Evolutionary conservation across 64 coral and sea anemone species (phyloP).

Genomic region (Dendrophyllia cribrosa): DNA sequence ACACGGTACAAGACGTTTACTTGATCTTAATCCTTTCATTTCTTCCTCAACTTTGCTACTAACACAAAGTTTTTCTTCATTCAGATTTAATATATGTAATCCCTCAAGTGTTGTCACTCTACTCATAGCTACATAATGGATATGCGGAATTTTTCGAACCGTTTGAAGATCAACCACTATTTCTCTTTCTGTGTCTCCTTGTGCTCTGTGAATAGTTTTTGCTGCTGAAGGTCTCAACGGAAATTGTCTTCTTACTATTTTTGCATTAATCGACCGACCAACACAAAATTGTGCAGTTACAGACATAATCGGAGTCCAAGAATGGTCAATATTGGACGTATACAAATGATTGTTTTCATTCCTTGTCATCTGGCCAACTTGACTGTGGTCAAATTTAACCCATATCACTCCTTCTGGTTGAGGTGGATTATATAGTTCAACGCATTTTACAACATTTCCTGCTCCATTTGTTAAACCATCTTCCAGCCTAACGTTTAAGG

Average conservation of each 20-base stretch:
- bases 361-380: conserved; percentile 57
- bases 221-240: conserved; percentile 48
- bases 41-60: conserved; percentile 15
- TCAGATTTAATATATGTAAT: conserved; percentile 44
- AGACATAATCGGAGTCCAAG: conserved; percentile 57
- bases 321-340: background rate
- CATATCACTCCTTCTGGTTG: conserved; percentile 60
- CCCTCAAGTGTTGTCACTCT: conserved; percentile 61
- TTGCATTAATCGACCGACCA: conserved; percentile 7
- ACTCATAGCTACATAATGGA: conserved; percentile 63
- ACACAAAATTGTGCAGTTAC: conserved; percentile 43
- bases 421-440: conserved; percentile 31
- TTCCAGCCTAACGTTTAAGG: conserved; percentile 63
- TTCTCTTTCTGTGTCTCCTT: conserved; percentile 21
- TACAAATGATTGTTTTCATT: conserved; percentile 70
- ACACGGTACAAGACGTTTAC: background rate
- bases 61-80: conserved; percentile 59
- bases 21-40: conserved; percentile 48
- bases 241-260: conserved; percentile 30
- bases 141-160: conserved; percentile 26
- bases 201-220: conserved; percentile 57
- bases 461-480: conserved; percentile 72
- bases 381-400: conserved; percentile 62
- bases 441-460: conserved; percentile 40
- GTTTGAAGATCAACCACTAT: conserved; percentile 16